These are phyloP conservation scores for Lonchura striata DNA, from an alignment of 2,113 vertebrate genomes.

Conservation along the genomic window DNA sequence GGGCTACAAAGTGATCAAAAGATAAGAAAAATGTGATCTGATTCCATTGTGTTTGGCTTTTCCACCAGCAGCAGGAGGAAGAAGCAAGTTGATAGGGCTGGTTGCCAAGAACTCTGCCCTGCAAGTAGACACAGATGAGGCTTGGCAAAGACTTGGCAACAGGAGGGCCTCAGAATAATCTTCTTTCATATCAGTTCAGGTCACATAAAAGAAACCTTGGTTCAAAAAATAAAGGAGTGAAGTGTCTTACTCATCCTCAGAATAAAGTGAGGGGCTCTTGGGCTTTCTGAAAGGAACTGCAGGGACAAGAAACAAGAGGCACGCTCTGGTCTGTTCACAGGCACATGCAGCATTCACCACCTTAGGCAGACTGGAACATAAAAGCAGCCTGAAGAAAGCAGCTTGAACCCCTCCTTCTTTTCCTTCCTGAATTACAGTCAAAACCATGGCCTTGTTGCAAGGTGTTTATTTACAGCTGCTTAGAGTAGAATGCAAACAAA, in stretches of 20 bases:
- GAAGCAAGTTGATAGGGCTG: background rate
- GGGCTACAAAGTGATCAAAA: background rate
- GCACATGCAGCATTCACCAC: background rate
- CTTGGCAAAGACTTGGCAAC: background rate
- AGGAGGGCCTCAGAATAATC: background rate
- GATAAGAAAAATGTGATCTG: background rate
- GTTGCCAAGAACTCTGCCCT: background rate
- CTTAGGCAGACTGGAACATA: background rate
- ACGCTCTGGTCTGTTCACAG: rapidly evolving
- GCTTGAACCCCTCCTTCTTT: background rate
- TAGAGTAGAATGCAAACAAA: background rate
- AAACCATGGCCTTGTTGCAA: background rate
- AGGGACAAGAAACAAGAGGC: background rate
- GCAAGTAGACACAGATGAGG: background rate
- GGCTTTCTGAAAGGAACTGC: background rate
- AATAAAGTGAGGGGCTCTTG: background rate
- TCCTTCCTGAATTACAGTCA: background rate
- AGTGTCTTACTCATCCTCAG: background rate
- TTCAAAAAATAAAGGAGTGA: background rate
- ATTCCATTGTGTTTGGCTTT: background rate
- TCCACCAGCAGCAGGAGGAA: background rate
- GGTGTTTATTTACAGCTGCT: constrained; percentile 32
- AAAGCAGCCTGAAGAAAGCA: constrained; percentile 1
- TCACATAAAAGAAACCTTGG: background rate
- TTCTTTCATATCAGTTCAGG: background rate